These are phyloP conservation scores for Pteropus alecto DNA, from an alignment of 2,113 vertebrate species.

Conservation along the genomic window DNA sequence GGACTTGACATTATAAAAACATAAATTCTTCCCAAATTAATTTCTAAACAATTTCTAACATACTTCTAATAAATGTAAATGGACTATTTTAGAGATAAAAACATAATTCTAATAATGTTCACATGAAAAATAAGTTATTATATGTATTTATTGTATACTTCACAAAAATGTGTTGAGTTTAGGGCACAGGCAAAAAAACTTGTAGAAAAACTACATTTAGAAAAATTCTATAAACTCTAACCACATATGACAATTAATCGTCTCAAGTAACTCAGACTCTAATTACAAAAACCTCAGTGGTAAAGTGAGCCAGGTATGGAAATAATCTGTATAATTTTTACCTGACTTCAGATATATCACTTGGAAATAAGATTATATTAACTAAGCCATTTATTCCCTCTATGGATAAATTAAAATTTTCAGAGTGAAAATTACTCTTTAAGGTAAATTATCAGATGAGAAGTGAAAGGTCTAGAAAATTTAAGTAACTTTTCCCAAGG, in stretches of 20 bases:
- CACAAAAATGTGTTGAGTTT: background rate
- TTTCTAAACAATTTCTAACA: background rate
- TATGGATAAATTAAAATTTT: constrained; percentile 21
- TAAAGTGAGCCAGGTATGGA: constrained; percentile 20
- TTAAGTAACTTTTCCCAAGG: background rate
- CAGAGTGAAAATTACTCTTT: background rate
- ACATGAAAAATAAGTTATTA: background rate
- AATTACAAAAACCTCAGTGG: constrained; percentile 10
- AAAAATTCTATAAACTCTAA: constrained; percentile 5
- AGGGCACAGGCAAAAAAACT: background rate
- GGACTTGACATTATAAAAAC: background rate
- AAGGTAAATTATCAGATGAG: background rate
- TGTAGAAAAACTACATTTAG: background rate
- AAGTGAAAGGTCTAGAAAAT: background rate
- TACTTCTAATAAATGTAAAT: background rate
- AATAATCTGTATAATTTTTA: constrained; percentile 40
- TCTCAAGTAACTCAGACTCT: background rate
- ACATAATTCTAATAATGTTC: background rate
- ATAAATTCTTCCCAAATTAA: background rate
- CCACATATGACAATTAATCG: background rate
- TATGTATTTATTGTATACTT: background rate
- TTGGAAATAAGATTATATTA: constrained; percentile 1
- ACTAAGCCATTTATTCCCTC: background rate
- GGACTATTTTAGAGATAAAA: background rate
- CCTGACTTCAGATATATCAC: background rate